Evolutionary conservation across 2,888 invertebrate genomes (phyloP).

Genomic region (Pterostichus niger): DNA sequence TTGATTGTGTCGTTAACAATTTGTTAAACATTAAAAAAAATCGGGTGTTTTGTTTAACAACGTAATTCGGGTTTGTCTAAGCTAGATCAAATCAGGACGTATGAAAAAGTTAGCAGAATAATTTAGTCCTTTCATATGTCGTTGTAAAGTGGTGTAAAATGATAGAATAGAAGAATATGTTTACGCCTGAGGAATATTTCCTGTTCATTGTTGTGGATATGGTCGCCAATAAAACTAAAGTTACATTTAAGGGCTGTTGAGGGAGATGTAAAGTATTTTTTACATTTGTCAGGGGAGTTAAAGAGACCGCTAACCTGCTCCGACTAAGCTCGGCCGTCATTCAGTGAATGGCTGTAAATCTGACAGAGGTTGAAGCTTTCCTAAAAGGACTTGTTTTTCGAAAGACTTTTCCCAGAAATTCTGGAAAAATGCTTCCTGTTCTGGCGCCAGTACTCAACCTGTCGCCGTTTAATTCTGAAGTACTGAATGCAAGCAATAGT

Average conservation of each 20-base stretch:
- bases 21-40: too few relatives aligned
- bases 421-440: conserved; percentile 50
- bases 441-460: conserved; percentile 55
- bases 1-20: too few relatives aligned
- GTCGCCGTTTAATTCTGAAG: conserved; percentile 18
- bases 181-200: conserved; percentile 30
- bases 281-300: conserved; percentile 35
- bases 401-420: conserved; percentile 41
- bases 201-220: conserved; percentile 47
- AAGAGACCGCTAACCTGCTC: conserved; percentile 44
- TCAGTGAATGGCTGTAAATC: conserved; percentile 57
- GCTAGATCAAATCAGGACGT: too few relatives aligned
- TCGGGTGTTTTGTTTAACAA: too few relatives aligned
- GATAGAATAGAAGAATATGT: conserved; percentile 32
- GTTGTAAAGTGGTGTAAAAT: conserved; percentile 1
- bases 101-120: too few relatives aligned
- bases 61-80: too few relatives aligned
- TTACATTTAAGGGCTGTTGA: conserved; percentile 26
- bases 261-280: conserved; percentile 16
- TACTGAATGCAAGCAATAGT: conserved; percentile 3
- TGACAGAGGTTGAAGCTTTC: conserved; percentile 37
- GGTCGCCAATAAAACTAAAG: conserved; percentile 47
- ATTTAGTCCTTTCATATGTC: too few relatives aligned
- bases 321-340: conserved; percentile 17
- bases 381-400: conserved; percentile 55